A percentile compares a stretch with the other conserved stretches of the same genome.
Conservation (phyloP, 2,888 invertebrate genomes). For the Tuberolachnus salignus region DNA sequence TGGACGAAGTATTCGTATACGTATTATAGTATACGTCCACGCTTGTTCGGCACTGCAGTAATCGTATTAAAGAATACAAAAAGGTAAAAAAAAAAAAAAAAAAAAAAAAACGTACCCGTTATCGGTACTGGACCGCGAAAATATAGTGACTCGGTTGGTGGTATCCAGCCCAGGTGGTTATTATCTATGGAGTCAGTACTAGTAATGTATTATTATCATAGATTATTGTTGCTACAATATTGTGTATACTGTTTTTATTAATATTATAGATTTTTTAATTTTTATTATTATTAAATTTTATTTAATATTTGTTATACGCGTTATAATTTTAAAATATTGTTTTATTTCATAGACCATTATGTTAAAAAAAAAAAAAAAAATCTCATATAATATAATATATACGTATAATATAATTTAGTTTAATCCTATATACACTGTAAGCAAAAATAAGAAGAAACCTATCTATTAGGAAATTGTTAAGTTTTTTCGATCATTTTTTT, state of each 20-base stretch:
- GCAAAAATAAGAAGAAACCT: constrained; percentile 2
- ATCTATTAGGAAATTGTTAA: constrained; percentile 29
- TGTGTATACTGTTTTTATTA: background rate
- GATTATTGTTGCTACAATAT: background rate
- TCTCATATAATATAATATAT: constrained; percentile 24
- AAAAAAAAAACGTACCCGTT: too few relatives aligned
- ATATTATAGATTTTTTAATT: background rate
- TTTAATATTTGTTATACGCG: background rate
- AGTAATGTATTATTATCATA: background rate
- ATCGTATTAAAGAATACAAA: too few relatives aligned
- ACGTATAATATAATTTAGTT: constrained; percentile 15
- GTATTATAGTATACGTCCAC: too few relatives aligned
- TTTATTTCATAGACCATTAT: constrained; percentile 19
- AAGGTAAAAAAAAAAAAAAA: too few relatives aligned
- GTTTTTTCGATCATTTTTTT: constrained; percentile 13
- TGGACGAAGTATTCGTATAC: too few relatives aligned
- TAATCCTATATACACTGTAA: constrained; percentile 3
- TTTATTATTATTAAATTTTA: constrained; percentile 14
- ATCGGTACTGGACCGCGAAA: too few relatives aligned
- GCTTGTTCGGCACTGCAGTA: too few relatives aligned
- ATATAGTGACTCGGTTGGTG: too few relatives aligned
- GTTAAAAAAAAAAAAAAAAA: constrained; percentile 18
- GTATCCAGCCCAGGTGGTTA: too few relatives aligned
- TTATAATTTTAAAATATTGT: constrained; percentile 9
- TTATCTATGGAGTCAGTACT: too few relatives aligned